phyloP scores from a whole-genome alignment of 2,888 invertebrate genomes.

The Xylophagus ater region DNA sequence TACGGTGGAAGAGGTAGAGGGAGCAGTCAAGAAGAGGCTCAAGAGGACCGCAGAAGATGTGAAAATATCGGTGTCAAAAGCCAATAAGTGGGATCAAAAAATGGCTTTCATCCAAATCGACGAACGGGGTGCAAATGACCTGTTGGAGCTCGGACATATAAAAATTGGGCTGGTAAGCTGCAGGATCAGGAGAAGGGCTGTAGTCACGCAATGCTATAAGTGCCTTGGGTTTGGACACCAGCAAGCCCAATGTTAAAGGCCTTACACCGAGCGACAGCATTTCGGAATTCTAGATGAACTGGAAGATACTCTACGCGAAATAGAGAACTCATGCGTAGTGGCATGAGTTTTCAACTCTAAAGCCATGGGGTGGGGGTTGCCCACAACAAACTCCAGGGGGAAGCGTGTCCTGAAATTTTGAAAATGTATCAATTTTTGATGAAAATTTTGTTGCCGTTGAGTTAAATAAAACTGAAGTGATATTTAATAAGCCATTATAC shows the following conservation, averaged over 20 bases:
- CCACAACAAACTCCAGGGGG: background rate
- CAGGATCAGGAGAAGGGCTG: background rate
- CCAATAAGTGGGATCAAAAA: conserved; percentile 3
- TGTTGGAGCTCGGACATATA: background rate
- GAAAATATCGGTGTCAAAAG: background rate
- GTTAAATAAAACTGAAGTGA: too few relatives aligned
- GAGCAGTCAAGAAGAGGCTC: background rate
- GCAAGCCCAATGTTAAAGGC: conserved; percentile 4
- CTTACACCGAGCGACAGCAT: background rate
- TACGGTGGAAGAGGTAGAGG: background rate
- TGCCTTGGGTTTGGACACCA: conserved; percentile 3
- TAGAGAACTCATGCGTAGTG: background rate
- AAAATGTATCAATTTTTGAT: too few relatives aligned
- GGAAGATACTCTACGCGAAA: background rate
- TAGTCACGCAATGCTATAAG: background rate
- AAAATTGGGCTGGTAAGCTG: conserved; percentile 1
- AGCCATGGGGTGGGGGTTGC: background rate
- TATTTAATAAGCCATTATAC: too few relatives aligned
- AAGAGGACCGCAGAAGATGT: background rate
- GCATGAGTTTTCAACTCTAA: background rate
- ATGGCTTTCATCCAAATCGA: background rate
- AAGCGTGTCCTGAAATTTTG: too few relatives aligned
- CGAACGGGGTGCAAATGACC: too few relatives aligned
- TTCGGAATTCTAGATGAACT: background rate
- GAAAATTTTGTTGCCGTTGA: too few relatives aligned